Base-by-base conservation (phyloP, 1,140 invertebrate species). In the Trinorchestia longiramus region DNA sequence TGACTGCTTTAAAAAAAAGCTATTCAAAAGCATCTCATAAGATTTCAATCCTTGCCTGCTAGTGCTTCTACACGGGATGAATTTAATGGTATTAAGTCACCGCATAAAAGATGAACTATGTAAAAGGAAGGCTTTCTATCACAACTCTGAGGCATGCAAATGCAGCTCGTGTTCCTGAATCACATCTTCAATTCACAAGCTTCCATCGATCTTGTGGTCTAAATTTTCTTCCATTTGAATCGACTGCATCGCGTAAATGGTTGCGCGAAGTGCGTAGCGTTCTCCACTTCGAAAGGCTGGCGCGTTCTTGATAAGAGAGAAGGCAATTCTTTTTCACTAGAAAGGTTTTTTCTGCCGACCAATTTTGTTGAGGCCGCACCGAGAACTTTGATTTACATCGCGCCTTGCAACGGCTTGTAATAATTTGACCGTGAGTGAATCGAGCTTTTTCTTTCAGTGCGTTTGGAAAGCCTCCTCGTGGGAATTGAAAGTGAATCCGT, bases 201-300 rank as follows among this genome's bases (percentile, higher is more conserved):
- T 90, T 90, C 88, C 43, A 90, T 90, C 88, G 88, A 43, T 90
- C 88, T 43, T 42, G 88, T 42, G 43, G 88, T 41, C 88, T 41
- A 90, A 90, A 90, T 90, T 90, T 90, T 90, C 88, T 90, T 90
- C 88, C 88, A 90, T 90, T 90, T 42, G 88, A 43, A 90, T 90
- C 88, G 88, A 90, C 88, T 90, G 62, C 62, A 77, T 90, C 88
- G 88, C 23, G n/a, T 90, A 90, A 43, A 90, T 42, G 88, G 43
- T 41, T 90, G 41, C 41, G 43, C 28, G 88, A 41, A 90, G 43
- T 77, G 62, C 62, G 62, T 23, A 77, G 62, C 62, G 62, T 77
- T 77, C 62, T 1, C 28, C 62, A 3, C 62, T 77, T 77, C 62
- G 62, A 11, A 77, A 19, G 62, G 15, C 62, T 77, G 62, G 15